Percentiles rank a stretch among this genome's conserved stretches.
These are phyloP conservation scores for Phalloptychus januarius DNA, from an alignment of 2,797 vertebrate genomes.

Conservation along the genomic window DNA sequence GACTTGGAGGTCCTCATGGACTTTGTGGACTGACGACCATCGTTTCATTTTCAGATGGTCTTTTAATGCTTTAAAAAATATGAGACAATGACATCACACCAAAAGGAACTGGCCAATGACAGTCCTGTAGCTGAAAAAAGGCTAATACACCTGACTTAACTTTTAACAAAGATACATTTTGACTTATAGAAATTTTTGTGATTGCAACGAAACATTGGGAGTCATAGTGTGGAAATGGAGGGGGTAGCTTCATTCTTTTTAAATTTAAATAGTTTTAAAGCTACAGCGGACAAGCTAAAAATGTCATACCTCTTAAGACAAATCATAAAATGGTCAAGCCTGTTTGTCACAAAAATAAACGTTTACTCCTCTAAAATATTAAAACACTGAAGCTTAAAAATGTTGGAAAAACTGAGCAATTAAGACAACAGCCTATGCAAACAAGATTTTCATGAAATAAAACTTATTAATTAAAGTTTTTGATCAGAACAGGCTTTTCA, in stretches of 20 bases:
- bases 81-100: background rate
- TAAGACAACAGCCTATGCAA: background rate
- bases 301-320: background rate
- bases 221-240: background rate
- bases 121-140: background rate
- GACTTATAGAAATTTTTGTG: background rate
- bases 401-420: background rate
- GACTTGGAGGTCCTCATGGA: background rate
- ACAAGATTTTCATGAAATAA: background rate
- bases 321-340: background rate
- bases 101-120: background rate
- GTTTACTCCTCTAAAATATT: background rate
- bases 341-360: background rate
- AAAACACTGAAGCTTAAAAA: background rate
- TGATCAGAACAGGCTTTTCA: slow-evolving; percentile 2
- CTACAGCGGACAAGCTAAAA: background rate
- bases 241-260: background rate
- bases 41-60: background rate
- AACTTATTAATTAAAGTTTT: background rate
- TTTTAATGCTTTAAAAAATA: background rate
- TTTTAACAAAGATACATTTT: background rate
- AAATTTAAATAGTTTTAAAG: background rate
- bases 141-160: background rate
- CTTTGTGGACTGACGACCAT: background rate
- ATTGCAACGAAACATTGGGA: background rate